A percentile compares a stretch with the other conserved stretches of the same genome.
These are phyloP conservation scores for Calcarius lapponicus DNA, from an alignment of 2,797 vertebrate species.

Conservation along the genomic window DNA sequence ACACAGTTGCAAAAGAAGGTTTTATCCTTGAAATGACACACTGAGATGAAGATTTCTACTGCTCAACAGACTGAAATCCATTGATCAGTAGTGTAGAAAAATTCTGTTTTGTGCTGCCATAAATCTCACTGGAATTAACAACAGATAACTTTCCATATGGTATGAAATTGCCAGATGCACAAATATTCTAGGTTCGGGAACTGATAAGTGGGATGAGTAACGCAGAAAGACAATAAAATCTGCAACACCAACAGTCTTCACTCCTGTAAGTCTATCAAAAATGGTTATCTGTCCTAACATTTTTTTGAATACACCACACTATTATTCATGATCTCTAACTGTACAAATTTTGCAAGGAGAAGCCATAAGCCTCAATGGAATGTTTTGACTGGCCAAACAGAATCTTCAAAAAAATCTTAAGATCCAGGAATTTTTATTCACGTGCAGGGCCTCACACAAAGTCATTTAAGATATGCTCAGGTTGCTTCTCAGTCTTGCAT, in stretches of 20 bases:
- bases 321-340: not conserved
- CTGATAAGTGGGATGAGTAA: not conserved
- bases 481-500: not conserved
- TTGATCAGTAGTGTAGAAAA: not conserved
- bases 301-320: not conserved
- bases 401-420: not conserved
- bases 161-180: constrained; percentile 1
- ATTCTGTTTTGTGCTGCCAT: not conserved
- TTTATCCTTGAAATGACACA: not conserved
- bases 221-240: not conserved
- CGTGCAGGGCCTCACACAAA: not conserved
- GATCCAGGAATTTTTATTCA: not conserved
- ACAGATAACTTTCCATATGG: not conserved
- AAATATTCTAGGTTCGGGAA: not conserved
- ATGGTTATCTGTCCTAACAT: not conserved
- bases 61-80: not conserved
- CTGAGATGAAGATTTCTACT: not conserved
- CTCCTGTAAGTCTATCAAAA: not conserved
- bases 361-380: not conserved
- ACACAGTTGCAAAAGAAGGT: not conserved
- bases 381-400: not conserved
- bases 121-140: constrained; percentile 3
- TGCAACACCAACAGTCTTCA: not conserved
- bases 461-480: not conserved
- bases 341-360: not conserved